Evolutionary conservation across 2,113 vertebrate species (phyloP).

Genomic region (Ailuropoda melanoleuca): DNA sequence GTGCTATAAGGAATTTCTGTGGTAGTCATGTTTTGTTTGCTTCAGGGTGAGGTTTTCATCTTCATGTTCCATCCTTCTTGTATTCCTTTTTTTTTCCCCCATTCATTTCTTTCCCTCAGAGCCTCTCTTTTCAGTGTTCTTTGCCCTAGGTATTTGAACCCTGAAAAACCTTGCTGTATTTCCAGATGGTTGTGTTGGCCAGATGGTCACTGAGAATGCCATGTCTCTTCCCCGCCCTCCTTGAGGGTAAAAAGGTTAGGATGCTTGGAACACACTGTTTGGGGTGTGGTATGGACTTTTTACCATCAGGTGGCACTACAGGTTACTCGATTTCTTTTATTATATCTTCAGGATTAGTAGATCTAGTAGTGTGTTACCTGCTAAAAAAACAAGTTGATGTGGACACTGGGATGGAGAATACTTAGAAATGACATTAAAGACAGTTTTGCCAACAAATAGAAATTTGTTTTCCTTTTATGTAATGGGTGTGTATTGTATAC

Average conservation of each 20-base stretch:
- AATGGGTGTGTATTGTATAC: not conserved
- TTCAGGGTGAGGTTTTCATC: not conserved
- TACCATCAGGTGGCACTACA: slow-evolving; percentile 41
- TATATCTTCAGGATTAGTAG: not conserved
- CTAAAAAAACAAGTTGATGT: not conserved
- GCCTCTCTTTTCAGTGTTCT: not conserved
- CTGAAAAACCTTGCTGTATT: not conserved
- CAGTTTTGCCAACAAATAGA: not conserved
- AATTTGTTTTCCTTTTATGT: slow-evolving; percentile 4
- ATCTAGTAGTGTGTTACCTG: not conserved
- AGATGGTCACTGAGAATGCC: not conserved
- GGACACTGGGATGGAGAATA: not conserved
- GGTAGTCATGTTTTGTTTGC: slow-evolving; percentile 20
- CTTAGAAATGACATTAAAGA: slow-evolving; percentile 22
- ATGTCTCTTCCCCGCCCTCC: not conserved
- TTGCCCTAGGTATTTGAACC: not conserved
- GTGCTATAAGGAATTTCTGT: not conserved
- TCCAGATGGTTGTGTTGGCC: not conserved
- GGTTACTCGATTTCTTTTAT: not conserved
- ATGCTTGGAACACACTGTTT: not conserved
- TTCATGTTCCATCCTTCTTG: not conserved
- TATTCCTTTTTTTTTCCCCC: not conserved
- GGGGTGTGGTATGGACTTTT: not conserved
- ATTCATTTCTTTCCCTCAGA: not conserved
- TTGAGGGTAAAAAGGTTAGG: not conserved